phyloP scores from a whole-genome alignment of 2,113 vertebrate species.

The Pholis gunnellus region DNA sequence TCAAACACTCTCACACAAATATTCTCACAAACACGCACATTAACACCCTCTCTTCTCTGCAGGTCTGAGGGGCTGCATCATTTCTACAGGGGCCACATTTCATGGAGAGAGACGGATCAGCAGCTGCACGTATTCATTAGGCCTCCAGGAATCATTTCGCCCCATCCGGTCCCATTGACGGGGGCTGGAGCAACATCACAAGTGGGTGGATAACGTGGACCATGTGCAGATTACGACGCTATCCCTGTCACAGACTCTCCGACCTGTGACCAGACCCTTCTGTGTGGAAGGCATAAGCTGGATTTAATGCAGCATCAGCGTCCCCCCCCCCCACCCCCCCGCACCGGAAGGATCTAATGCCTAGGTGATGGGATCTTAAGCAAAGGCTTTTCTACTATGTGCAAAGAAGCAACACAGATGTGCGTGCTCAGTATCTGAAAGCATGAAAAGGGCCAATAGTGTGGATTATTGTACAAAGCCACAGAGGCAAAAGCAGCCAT shows the following conservation, averaged over 20 bases:
- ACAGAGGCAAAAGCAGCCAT: constrained; percentile 18
- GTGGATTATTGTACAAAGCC: constrained; percentile 57
- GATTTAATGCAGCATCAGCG: constrained; percentile 61
- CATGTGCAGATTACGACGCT: constrained; percentile 73
- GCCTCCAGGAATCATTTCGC: constrained; percentile 62
- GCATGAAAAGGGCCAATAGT: constrained; percentile 27
- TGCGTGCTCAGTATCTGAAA: constrained; percentile 39
- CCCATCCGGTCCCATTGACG: constrained; percentile 76
- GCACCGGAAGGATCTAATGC: constrained; percentile 58
- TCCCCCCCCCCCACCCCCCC: not conserved
- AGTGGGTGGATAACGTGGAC: constrained; percentile 67
- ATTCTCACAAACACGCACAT: constrained; percentile 29
- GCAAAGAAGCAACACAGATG: constrained; percentile 45
- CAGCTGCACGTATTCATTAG: constrained; percentile 83
- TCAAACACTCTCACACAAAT: constrained; percentile 1
- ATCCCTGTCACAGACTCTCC: constrained; percentile 50
- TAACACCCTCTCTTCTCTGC: constrained; percentile 37
- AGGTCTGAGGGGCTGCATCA: constrained; percentile 58
- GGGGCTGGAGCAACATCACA: constrained; percentile 56
- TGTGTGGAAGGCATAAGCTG: constrained; percentile 57
- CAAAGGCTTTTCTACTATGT: constrained; percentile 43
- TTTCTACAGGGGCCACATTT: constrained; percentile 52
- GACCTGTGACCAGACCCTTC: constrained; percentile 60
- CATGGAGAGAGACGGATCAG: constrained; percentile 50
- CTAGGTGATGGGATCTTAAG: constrained; percentile 64